A percentile compares a stretch with the other conserved stretches of the same genome.
These are phyloP conservation scores for Drosophila dives DNA, from an alignment of 2,888 invertebrate genomes.

Conservation along the genomic window DNA sequence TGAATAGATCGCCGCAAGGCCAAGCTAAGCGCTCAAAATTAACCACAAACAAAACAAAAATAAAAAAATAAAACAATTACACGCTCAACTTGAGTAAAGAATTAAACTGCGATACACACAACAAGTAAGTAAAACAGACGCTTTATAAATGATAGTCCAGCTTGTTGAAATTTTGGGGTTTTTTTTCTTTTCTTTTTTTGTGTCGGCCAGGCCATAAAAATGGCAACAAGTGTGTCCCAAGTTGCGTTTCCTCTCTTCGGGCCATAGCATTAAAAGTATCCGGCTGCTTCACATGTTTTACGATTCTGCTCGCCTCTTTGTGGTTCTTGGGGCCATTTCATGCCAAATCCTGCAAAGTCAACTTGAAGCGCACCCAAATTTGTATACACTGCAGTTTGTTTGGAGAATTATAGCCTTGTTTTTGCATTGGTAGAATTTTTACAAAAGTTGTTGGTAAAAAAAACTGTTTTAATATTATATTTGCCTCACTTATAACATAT, in stretches of 20 bases:
- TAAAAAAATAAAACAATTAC: conserved; percentile 14
- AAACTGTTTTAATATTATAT: not conserved
- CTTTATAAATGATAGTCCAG: conserved; percentile 28
- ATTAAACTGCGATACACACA: conserved; percentile 6
- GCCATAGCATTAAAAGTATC: conserved; percentile 55
- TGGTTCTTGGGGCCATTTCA: conserved; percentile 27
- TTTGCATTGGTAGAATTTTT: not conserved
- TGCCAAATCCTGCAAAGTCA: conserved; percentile 18
- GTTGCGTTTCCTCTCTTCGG: conserved; percentile 41
- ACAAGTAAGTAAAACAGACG: conserved; percentile 6
- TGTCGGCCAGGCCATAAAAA: conserved; percentile 44
- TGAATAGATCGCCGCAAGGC: conserved; percentile 41
- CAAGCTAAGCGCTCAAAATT: conserved; percentile 37
- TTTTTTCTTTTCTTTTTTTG: conserved; percentile 13
- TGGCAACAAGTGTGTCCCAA: conserved; percentile 54
- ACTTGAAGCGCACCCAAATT: not conserved
- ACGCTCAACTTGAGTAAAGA: conserved; percentile 15
- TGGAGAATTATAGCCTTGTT: not conserved
- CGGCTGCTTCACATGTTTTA: conserved; percentile 50
- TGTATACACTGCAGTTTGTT: conserved; percentile 22
- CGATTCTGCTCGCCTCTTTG: conserved; percentile 28
- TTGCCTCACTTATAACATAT: not conserved
- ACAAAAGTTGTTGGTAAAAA: not conserved
- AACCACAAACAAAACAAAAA: conserved; percentile 12
- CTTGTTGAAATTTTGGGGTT: conserved; percentile 12